phyloP scores from a whole-genome alignment of 2,888 invertebrate species.

The Crematogaster levior region DNA sequence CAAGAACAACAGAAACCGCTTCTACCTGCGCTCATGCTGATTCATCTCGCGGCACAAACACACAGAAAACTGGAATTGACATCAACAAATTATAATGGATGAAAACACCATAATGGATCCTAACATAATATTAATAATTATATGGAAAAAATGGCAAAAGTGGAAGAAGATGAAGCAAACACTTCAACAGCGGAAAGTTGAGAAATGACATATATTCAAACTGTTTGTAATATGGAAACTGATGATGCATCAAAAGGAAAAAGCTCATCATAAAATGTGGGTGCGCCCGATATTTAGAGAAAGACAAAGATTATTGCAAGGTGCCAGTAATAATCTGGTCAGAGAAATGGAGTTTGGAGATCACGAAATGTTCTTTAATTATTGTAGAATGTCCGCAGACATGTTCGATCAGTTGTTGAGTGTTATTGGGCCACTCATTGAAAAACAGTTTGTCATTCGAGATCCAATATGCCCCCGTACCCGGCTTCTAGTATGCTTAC shows the following conservation, averaged over 20 bases:
- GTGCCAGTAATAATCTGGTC: neutral
- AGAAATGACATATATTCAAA: neutral
- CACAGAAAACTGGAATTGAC: too few species aligned
- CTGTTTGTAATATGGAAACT: conserved; percentile 1
- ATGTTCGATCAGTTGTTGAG: neutral
- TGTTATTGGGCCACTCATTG: neutral
- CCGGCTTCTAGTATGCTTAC: neutral
- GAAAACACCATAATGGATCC: too few species aligned
- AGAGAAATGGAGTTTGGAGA: neutral
- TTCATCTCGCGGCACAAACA: too few species aligned
- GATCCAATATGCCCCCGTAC: neutral
- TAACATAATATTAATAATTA: neutral
- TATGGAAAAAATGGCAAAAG: neutral
- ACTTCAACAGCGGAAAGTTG: neutral
- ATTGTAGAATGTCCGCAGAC: neutral
- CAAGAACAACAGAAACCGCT: too few species aligned
- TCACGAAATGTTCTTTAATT: conserved; percentile 1
- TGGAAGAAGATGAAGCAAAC: neutral
- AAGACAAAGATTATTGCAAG: neutral
- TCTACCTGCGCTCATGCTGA: too few species aligned
- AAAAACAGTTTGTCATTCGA: neutral
- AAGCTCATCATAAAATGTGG: neutral
- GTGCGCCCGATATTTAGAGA: neutral
- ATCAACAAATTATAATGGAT: too few species aligned
- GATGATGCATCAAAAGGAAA: neutral